Percentiles rank a stretch among this genome's conserved stretches.
Conservation (phyloP, 2,888 invertebrate genomes). For the Cryptus armator region DNA sequence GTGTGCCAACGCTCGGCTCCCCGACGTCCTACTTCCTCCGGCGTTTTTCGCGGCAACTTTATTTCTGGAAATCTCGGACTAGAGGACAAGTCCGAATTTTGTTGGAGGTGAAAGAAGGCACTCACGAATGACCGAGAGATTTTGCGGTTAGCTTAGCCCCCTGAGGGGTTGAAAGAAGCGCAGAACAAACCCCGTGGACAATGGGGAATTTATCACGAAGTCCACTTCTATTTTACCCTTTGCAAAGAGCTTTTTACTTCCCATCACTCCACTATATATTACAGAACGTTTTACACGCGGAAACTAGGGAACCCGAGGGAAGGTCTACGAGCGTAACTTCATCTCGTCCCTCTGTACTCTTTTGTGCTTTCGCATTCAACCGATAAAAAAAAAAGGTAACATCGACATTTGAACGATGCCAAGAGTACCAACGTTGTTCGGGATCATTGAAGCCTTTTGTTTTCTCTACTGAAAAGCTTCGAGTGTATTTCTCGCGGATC, state of each 20-base stretch:
- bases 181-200: slow-evolving; percentile 18
- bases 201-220: slow-evolving; percentile 32
- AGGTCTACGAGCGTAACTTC: slow-evolving; percentile 16
- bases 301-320: slow-evolving; percentile 19
- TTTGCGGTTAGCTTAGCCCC: slow-evolving; percentile 3
- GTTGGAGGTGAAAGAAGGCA: background rate
- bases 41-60: slow-evolving; percentile 40
- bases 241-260: slow-evolving; percentile 2
- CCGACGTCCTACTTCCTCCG: slow-evolving; percentile 23
- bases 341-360: slow-evolving; percentile 14
- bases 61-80: slow-evolving; percentile 3
- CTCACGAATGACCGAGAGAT: slow-evolving; percentile 20
- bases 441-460: slow-evolving; percentile 52
- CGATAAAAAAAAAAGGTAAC: slow-evolving; percentile 20
- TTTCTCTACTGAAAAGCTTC: background rate
- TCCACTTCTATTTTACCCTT: slow-evolving; percentile 26
- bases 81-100: slow-evolving; percentile 12
- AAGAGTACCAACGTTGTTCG: slow-evolving; percentile 28
- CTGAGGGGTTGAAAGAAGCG: slow-evolving; percentile 10
- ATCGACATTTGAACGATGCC: slow-evolving; percentile 30
- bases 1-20: slow-evolving; percentile 4
- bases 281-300: slow-evolving; percentile 32
- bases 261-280: slow-evolving; percentile 1
- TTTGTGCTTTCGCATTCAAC: slow-evolving; percentile 15
- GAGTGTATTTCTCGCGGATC: slow-evolving; percentile 6